A percentile compares a stretch with the other conserved stretches of the same genome.
These are phyloP conservation scores for Osmerus eperlanus DNA, from an alignment of 2,113 vertebrate genomes.

Conservation along the genomic window DNA sequence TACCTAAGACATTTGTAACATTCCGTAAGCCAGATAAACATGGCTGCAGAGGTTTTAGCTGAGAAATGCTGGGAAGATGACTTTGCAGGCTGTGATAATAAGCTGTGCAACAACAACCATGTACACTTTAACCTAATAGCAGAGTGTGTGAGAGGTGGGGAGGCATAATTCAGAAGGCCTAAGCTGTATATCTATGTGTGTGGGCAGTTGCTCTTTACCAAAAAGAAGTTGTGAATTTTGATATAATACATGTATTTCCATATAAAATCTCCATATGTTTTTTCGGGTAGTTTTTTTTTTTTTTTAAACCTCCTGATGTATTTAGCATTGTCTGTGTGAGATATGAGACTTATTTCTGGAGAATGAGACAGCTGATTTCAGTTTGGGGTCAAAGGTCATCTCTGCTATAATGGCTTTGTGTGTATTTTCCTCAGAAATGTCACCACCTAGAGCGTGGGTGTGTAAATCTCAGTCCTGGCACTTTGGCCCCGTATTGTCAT, in stretches of 20 bases:
- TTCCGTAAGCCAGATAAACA: no score
- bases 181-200: background rate
- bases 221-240: no score
- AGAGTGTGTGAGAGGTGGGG: no score
- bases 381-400: conserved; percentile 20
- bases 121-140: no score
- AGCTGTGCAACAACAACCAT: no score
- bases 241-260: no score
- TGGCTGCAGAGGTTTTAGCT: no score
- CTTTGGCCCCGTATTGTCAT: conserved; percentile 66
- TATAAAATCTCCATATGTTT: no score
- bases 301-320: background rate
- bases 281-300: no score
- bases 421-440: conserved; percentile 47
- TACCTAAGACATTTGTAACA: no score
- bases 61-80: no score
- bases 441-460: conserved; percentile 44
- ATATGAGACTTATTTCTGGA: background rate
- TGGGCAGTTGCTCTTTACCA: background rate
- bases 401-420: background rate
- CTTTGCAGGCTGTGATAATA: no score
- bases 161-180: background rate
- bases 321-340: background rate
- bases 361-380: conserved; percentile 53
- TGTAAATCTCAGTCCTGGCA: conserved; percentile 45